These are phyloP conservation scores for Atractosteus spatula DNA, from an alignment of 2,113 vertebrate species.

Conservation along the genomic window DNA sequence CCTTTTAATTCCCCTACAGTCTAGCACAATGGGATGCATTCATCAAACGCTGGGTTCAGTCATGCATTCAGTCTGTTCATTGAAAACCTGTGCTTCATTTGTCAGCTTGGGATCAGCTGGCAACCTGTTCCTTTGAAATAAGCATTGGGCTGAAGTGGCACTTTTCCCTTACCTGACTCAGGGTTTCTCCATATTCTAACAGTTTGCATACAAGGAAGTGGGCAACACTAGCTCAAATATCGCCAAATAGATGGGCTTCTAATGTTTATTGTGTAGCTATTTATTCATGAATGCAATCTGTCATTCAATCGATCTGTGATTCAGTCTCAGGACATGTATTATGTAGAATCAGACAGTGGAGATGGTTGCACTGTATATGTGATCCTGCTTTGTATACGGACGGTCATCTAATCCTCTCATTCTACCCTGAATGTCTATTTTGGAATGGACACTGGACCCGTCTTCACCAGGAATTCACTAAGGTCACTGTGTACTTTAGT, in stretches of 20 bases:
- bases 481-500: slow-evolving; percentile 47
- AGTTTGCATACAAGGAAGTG: slow-evolving; percentile 55
- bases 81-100: slow-evolving; percentile 53
- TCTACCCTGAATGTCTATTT: slow-evolving; percentile 46
- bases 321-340: slow-evolving; percentile 3
- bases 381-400: slow-evolving; percentile 46
- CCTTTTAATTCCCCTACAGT: slow-evolving; percentile 58
- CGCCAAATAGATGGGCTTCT: slow-evolving; percentile 17
- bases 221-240: background rate
- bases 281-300: background rate
- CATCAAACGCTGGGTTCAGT: slow-evolving; percentile 55
- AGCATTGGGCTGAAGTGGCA: slow-evolving; percentile 54
- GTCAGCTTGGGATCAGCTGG: slow-evolving; percentile 34
- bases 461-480: slow-evolving; percentile 49
- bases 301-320: slow-evolving; percentile 2
- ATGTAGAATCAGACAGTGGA: slow-evolving; percentile 27
- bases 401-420: slow-evolving; percentile 50
- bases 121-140: slow-evolving; percentile 48
- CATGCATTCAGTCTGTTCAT: slow-evolving; percentile 55
- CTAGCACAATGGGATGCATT: slow-evolving; percentile 59
- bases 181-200: slow-evolving; percentile 26
- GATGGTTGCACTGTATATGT: slow-evolving; percentile 42
- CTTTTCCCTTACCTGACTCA: slow-evolving; percentile 54
- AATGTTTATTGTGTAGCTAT: slow-evolving; percentile 16
- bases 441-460: slow-evolving; percentile 41